Conservation (phyloP, 2,113 vertebrate genomes). For the Paracanthobrama guichenoti region DNA sequence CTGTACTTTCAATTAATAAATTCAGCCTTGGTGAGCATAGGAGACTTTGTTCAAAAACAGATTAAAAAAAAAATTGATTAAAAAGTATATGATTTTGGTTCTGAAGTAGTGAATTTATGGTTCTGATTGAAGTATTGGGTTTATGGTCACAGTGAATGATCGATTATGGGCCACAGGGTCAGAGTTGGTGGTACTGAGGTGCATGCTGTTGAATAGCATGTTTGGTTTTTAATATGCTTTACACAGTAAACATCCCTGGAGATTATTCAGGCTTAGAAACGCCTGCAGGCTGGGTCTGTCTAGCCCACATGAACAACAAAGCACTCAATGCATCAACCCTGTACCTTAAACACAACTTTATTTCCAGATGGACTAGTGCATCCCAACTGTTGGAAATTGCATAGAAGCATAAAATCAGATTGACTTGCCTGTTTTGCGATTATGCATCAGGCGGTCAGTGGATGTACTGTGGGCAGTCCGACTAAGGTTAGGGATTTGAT, state of each 20-base stretch:
- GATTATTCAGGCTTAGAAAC: not conserved
- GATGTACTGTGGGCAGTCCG: not conserved
- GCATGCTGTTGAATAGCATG: not conserved
- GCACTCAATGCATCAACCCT: not conserved
- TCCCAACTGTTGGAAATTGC: not conserved
- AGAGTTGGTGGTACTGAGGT: not conserved
- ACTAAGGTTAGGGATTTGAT: not conserved
- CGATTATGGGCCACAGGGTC: not conserved
- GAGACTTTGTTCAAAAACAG: not conserved
- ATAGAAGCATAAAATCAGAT: not conserved
- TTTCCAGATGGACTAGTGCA: not conserved
- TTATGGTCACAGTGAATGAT: not conserved
- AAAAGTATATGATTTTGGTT: not conserved
- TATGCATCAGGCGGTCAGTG: constrained; percentile 9
- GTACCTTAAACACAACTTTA: constrained; percentile 8
- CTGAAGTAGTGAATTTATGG: not conserved
- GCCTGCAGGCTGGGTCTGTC: not conserved
- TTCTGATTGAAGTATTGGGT: not conserved
- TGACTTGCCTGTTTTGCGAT: not conserved
- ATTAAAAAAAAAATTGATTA: no score
- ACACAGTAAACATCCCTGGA: not conserved
- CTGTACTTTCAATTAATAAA: not conserved
- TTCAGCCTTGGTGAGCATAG: not conserved
- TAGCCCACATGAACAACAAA: not conserved
- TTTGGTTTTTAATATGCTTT: not conserved